Base-by-base conservation (phyloP, 2,797 vertebrate genomes). In the Enteromius paludinosus region DNA sequence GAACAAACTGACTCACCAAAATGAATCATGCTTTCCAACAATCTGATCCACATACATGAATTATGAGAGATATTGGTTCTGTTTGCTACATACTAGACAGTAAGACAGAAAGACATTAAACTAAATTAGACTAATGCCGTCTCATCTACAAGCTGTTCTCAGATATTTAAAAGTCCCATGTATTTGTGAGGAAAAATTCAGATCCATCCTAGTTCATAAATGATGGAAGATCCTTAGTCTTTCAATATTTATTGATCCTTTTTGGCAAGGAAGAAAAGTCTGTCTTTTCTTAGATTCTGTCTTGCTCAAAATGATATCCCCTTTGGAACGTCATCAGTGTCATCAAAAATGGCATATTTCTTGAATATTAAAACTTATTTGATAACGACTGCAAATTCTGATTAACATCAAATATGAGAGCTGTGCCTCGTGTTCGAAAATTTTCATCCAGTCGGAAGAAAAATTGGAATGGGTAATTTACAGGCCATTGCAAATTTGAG, bases 221-320 rank as follows among this genome's bases (percentile, higher is more conserved):
- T 65, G 23, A 74, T 81, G 4, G n/a, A 73, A 23, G 6, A 76
- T 43, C 35, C 54, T 23, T 17, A 30, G 54, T 65, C 70, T 65
- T 73, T 74, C 43, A 81, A 73, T 81, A 73, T 73, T 73, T 73
- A 81, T 81, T 73, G 59, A 81, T 81, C 15, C 5, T 65, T 81
- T 62, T 65, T 33, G 47, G 25, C 12, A 78, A 49, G 18, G 38
- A 54, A 49, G 14, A 75, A 43, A 52, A 41, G 6, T 12, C 43
- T 59, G 25, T 45, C 15, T 66, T 66, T 59, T 62, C 18, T 47
- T 18, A 49, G 70, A 84, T 56, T 61, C 20, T 25, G 3, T 56
- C 69, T 61, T 38, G 54, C 43, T 20, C 73, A 54, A 72, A 54
- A 78, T 76, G 8, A 47, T 20, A 25, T 10, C n/a, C 15, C 43